These are phyloP conservation scores for Istiophorus platypterus DNA, from an alignment of 2,113 vertebrate genomes.

Conservation along the genomic window DNA sequence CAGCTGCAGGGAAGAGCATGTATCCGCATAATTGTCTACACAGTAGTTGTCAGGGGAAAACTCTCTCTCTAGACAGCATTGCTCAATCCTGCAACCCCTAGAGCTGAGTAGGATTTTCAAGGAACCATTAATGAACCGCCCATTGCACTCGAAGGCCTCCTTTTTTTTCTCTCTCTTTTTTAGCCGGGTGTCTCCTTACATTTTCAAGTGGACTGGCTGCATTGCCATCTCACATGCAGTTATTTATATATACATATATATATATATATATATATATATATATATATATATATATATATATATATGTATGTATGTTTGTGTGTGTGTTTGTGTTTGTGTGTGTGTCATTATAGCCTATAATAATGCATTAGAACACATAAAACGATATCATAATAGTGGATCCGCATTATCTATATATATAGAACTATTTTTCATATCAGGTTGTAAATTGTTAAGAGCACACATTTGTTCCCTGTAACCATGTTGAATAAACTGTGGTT, in stretches of 20 bases:
- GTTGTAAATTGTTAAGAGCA: neutral
- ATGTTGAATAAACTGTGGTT: neutral
- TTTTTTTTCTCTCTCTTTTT: neutral
- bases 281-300: no score
- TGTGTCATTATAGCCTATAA: no score
- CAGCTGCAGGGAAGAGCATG: neutral
- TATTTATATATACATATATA: neutral
- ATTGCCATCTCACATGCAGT: neutral
- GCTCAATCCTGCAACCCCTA: slow-evolving; percentile 40
- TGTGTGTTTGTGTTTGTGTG: no score
- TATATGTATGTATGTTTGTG: no score
- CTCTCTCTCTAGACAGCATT: neutral
- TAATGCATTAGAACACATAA: no score
- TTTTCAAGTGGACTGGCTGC: neutral
- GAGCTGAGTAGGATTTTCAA: slow-evolving; percentile 44
- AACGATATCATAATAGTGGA: no score
- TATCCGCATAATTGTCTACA: neutral
- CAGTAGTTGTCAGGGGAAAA: slow-evolving; percentile 1
- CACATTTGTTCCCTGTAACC: neutral
- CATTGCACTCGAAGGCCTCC: slow-evolving; percentile 14
- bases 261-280: no score
- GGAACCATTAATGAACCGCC: slow-evolving; percentile 59
- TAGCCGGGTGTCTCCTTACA: slow-evolving; percentile 37
- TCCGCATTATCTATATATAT: no score
- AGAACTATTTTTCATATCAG: neutral